Percentiles rank a stretch among this genome's conserved stretches.
These are phyloP conservation scores for Chaetura pelagica DNA, from an alignment of 2,113 vertebrate genomes.

Conservation along the genomic window DNA sequence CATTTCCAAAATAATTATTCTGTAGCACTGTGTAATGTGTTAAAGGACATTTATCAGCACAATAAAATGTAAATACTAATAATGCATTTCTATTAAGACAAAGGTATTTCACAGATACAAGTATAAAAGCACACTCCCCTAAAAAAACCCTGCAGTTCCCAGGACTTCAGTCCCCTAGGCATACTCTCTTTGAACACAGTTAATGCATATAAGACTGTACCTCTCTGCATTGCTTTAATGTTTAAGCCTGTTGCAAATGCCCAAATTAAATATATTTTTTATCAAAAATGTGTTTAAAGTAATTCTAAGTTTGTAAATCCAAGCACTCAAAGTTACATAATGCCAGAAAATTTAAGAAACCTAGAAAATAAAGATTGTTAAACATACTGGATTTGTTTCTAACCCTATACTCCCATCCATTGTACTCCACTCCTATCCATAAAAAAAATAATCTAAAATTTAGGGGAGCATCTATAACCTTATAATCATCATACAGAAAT, in stretches of 20 bases:
- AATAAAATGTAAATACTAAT: background rate
- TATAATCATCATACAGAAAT: constrained; percentile 22
- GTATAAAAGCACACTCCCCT: background rate
- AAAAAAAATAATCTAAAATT: background rate
- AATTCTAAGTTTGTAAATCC: background rate
- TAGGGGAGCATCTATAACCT: constrained; percentile 20
- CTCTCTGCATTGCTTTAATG: background rate
- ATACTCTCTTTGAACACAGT: background rate
- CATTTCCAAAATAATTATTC: background rate
- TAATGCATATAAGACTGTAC: background rate
- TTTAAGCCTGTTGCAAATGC: background rate
- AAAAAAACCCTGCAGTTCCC: background rate
- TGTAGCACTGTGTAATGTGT: background rate
- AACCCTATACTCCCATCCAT: background rate
- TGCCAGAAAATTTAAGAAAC: background rate
- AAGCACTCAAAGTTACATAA: background rate
- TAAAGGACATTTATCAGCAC: background rate
- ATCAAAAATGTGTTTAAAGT: background rate
- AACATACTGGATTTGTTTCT: background rate
- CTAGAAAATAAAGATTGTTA: background rate
- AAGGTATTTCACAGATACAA: background rate
- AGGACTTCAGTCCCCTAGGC: background rate
- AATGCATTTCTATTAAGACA: background rate
- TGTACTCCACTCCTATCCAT: background rate
- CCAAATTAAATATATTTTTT: background rate